Evolutionary conservation across 2,888 invertebrate genomes (phyloP).

Genomic region (Agrenia bidenticulata): DNA sequence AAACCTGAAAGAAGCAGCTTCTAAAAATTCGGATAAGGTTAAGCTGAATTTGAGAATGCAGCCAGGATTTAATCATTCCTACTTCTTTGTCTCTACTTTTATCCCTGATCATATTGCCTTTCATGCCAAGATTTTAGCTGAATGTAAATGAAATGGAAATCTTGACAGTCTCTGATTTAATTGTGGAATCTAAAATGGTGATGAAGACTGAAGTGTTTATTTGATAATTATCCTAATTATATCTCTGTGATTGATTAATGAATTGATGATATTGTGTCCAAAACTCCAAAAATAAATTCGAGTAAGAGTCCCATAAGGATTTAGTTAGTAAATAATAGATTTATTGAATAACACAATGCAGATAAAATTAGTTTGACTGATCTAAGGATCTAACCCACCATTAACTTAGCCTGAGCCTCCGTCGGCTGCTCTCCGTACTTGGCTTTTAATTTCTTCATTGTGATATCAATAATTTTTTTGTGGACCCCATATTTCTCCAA

Average conservation of each 20-base stretch:
- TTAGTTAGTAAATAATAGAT: not conserved
- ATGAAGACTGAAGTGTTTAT: no score
- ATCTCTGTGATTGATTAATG: no score
- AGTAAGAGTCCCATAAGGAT: not conserved
- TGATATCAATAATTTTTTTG: constrained; percentile 19
- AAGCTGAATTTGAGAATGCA: constrained; percentile 55
- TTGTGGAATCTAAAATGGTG: no score
- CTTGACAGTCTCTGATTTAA: no score
- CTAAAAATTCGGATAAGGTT: constrained; percentile 64
- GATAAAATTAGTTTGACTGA: no score
- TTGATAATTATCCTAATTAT: no score
- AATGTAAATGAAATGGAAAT: constrained; percentile 3
- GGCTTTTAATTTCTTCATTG: constrained; percentile 27
- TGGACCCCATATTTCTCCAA: constrained; percentile 32
- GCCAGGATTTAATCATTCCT: constrained; percentile 92
- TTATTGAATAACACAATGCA: no score
- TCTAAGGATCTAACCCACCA: constrained; percentile 24
- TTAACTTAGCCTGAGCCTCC: constrained; percentile 23
- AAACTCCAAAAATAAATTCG: no score
- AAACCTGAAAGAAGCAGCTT: constrained; percentile 68
- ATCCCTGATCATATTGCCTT: constrained; percentile 89
- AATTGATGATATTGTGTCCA: no score
- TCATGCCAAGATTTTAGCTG: constrained; percentile 63
- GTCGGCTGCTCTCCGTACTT: constrained; percentile 30
- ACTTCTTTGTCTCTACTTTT: constrained; percentile 87